Percentiles rank a stretch among this genome's conserved stretches.
Conservation (phyloP, 2,888 invertebrate genomes). For the Trypoxylon attenuatum region DNA sequence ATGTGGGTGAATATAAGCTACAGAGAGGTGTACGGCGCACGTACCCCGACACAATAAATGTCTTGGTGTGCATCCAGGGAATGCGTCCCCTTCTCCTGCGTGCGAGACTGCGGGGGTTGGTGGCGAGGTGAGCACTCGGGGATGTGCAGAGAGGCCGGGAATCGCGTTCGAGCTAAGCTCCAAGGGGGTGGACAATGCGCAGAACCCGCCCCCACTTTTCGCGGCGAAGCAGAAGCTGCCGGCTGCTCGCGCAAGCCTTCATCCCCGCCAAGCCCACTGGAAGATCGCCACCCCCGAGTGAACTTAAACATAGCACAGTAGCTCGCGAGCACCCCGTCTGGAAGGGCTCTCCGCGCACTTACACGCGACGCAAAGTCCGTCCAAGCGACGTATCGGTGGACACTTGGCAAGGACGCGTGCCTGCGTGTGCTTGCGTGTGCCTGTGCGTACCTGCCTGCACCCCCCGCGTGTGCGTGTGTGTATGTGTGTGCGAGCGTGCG, state of each 20-base stretch:
- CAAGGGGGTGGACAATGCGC: constrained; percentile 73
- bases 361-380: constrained; percentile 42
- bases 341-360: constrained; percentile 64
- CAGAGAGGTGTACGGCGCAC: constrained; percentile 43
- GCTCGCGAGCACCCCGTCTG: constrained; percentile 71
- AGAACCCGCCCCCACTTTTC: constrained; percentile 73
- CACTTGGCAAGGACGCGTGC: background rate
- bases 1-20: constrained; percentile 37
- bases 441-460: too few species aligned
- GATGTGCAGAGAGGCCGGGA: constrained; percentile 60
- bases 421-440: background rate
- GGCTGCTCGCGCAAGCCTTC: constrained; percentile 66
- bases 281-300: constrained; percentile 65
- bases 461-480: constrained; percentile 48
- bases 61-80: constrained; percentile 53
- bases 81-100: constrained; percentile 47
- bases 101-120: constrained; percentile 32
- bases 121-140: constrained; percentile 47
- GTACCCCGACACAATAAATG: constrained; percentile 46
- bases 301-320: constrained; percentile 73
- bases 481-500: constrained; percentile 39
- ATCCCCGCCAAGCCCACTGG: constrained; percentile 60
- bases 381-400: constrained; percentile 28
- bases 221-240: constrained; percentile 64
- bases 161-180: constrained; percentile 54